Conservation (phyloP, 2,888 invertebrate genomes). For the Drosophila nr. perissopoda region DNA sequence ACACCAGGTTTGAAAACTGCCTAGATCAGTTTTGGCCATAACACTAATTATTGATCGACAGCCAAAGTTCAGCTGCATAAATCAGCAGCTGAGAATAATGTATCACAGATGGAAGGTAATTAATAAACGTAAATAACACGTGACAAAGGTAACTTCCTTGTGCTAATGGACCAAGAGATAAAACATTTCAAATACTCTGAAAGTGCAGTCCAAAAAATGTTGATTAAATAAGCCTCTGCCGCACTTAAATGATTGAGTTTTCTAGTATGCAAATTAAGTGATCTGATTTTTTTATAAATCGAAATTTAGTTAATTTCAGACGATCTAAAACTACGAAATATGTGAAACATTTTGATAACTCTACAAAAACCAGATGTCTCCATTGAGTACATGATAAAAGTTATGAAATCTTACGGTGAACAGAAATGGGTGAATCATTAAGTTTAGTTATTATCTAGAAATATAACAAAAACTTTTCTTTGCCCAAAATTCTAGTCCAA, state of each 20-base stretch:
- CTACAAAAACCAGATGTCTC: neutral
- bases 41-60: neutral
- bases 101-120: neutral
- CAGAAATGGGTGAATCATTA: no score
- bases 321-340: neutral
- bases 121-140: neutral
- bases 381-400: no score
- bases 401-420: no score
- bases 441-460: no score
- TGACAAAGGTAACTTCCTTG: neutral
- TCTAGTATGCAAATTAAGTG: neutral
- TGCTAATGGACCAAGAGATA: neutral
- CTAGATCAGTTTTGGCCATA: neutral
- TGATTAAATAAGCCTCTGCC: neutral
- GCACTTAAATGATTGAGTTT: neutral
- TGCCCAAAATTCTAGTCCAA: no score
- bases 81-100: neutral
- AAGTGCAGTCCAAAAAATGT: neutral
- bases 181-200: neutral
- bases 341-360: neutral
- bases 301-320: neutral
- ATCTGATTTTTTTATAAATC: neutral
- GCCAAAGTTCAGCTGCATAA: neutral
- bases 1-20: neutral
- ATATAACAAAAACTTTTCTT: no score